Base-by-base conservation (phyloP, 2,113 vertebrate species). In the Atractosteus spatula region DNA sequence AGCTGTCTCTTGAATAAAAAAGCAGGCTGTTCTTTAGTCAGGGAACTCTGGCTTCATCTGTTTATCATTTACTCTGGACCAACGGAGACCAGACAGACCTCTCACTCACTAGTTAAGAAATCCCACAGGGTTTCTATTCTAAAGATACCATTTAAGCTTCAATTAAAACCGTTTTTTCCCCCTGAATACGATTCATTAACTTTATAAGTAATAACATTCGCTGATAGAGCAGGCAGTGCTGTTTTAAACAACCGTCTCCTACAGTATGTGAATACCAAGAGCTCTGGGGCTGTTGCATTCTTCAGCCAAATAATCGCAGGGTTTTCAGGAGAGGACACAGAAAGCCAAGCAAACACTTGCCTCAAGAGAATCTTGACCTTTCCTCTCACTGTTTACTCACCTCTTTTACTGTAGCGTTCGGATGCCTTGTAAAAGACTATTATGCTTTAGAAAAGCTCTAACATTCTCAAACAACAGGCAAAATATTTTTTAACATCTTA, bases 21-120 rank as follows among this genome's bases (percentile, higher is more conserved):
- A 13, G 55, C 54, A 14, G n/a, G 3, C 16, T 42, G 12, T 41
- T 55, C 17, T 41, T 17, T 13, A 17, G n/a, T 16, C 16, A 43
- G 64, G 29, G 43, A 13, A 7, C 12, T 4, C 43, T 11, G 7
- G 16, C 59, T 47, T 65, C 67, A 70, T 75, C 73, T 75, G 73
- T 70, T 75, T 66, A 65, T 56, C 51, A 75, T 75, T 75, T 75
- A 64, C 47, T 43, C 12, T 43, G 67, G 68, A 17, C 55, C 62
- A 12, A 12, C 47, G 29, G 44, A 3, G 41, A 68, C 73, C 11
- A 47, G 41, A 59, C 41, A 11, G 47, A 70, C 68, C 47, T 42
- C 47, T 47, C 7, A 12, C 55, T 44, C 55, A 42, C 56, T 55
- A 2, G 29, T 41, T 12, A 14, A 55, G 47, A 56, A 8, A 12